Evolutionary conservation across 2,888 invertebrate genomes (phyloP).

Genomic region (Parthenolecanium corni): DNA sequence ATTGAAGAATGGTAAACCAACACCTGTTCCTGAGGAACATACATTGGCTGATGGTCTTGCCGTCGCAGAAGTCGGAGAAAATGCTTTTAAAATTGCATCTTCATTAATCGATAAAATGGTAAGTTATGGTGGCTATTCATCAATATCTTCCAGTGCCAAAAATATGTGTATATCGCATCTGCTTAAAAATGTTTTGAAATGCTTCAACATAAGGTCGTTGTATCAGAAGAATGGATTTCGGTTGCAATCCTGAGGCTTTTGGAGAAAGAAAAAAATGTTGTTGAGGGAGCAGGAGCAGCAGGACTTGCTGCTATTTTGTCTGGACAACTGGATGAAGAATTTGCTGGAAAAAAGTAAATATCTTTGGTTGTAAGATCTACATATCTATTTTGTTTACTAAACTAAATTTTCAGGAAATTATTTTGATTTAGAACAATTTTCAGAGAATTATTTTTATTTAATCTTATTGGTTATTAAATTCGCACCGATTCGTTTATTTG

Average conservation of each 20-base stretch:
- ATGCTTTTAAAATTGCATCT: constrained; percentile 64
- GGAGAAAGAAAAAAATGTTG: constrained; percentile 77
- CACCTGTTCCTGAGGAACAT: constrained; percentile 53
- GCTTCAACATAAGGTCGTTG: constrained; percentile 47
- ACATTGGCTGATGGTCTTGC: constrained; percentile 82
- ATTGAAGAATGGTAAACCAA: constrained; percentile 55
- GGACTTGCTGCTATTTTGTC: constrained; percentile 75
- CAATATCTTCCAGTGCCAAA: no score
- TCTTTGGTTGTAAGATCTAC: background rate
- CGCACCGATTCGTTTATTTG: no score
- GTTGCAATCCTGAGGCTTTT: constrained; percentile 65
- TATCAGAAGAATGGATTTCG: constrained; percentile 73
- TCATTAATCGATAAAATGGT: constrained; percentile 66
- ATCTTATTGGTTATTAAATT: no score
- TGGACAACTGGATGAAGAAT: constrained; percentile 61
- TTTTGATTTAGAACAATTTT: background rate
- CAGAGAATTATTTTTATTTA: no score
- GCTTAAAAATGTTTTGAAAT: no score
- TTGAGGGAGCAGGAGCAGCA: constrained; percentile 81
- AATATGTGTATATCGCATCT: no score
- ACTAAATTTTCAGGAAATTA: background rate
- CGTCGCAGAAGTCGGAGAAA: constrained; percentile 75
- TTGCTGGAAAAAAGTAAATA: constrained; percentile 62
- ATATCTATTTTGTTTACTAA: background rate
- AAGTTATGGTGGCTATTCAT: no score